A percentile compares a stretch with the other conserved stretches of the same genome.
Conservation (phyloP, 2,888 invertebrate genomes). For the Pimpla rufipes region DNA sequence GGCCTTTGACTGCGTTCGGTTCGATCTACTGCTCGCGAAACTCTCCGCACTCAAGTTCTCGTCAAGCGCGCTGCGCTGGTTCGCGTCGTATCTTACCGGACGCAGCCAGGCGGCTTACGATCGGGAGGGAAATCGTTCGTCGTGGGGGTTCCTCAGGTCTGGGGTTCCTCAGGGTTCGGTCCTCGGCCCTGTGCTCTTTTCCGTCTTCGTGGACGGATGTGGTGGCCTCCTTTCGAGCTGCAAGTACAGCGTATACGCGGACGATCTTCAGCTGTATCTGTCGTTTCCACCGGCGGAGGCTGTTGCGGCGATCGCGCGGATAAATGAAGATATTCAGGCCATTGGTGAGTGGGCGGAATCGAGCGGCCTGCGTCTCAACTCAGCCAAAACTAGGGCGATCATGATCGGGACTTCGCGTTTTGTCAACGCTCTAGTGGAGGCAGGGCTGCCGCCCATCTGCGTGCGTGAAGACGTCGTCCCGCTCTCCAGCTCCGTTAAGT, state of each 20-base stretch:
- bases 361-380: slow-evolving; percentile 10
- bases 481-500: not conserved
- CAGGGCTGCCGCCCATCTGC: not conserved
- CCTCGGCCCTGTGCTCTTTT: not conserved
- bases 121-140: not conserved
- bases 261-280: not conserved
- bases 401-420: slow-evolving; percentile 10
- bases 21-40: not conserved
- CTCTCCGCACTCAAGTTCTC: not conserved
- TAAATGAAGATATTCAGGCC: not conserved
- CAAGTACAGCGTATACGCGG: not conserved
- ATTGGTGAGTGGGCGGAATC: not conserved
- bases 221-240: not conserved
- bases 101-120: not conserved
- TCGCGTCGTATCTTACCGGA: not conserved
- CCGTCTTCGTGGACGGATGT: not conserved
- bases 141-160: not conserved
- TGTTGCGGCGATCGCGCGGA: not conserved
- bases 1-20: not conserved
- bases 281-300: not conserved
- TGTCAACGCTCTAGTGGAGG: not conserved
- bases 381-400: slow-evolving; percentile 30
- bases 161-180: not conserved
- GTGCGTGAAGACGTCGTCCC: not conserved
- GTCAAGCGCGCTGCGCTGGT: not conserved